Base-by-base conservation (phyloP, 2,888 invertebrate species). In the Chelonus formosanus region DNA sequence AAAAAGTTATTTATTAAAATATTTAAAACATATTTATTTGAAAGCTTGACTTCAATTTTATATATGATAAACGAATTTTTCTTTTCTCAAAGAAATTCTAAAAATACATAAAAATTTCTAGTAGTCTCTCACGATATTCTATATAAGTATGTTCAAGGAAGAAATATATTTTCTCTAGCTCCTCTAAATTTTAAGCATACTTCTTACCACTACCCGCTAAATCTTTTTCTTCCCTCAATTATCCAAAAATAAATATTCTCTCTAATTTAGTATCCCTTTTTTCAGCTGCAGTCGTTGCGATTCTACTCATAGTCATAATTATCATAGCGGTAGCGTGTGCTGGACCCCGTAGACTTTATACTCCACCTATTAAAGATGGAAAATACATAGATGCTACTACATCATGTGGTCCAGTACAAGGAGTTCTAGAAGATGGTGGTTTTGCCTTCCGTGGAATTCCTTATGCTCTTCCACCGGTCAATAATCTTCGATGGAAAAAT, bases 401-500 rank as follows among this genome's bases (percentile, higher is more conserved):
- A 2, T 88, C 90, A 47, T 95, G 95, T 79, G 95, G 95, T 59
- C 87, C 86, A 69, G 91, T 94, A 34, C 91, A 94, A 84, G 95
- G 94, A 20, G 84, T 92, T 52, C 85, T 92, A 68, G 91, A 93
- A 76, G 92, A 93, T 76, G 90, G 91, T 45, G 91, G 91, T 0
- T 92, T 91, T 75, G 92, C 92, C 8, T 95, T 94, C 84, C 90
- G 91, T 54, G 93, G 93, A 62, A 91, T 95, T 67, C 94, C 94
- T 0, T 95, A 92, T 80, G 94, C 94, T 3, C 83, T 89, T 32
- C 90, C 93, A 3, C 94, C 94, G 0, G 78, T 91, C 0, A 88
- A 86, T 3, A 88, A 90, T 35, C 87, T 88, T 53, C 88, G 94
- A 48, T 94, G 93, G 86, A 88, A 89, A 44, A 87, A 90, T 7